A percentile compares a stretch with the other conserved stretches of the same genome.
Evolutionary conservation across 1,140 invertebrate species (phyloP).

Genomic region (Helicoverpa armigera): DNA sequence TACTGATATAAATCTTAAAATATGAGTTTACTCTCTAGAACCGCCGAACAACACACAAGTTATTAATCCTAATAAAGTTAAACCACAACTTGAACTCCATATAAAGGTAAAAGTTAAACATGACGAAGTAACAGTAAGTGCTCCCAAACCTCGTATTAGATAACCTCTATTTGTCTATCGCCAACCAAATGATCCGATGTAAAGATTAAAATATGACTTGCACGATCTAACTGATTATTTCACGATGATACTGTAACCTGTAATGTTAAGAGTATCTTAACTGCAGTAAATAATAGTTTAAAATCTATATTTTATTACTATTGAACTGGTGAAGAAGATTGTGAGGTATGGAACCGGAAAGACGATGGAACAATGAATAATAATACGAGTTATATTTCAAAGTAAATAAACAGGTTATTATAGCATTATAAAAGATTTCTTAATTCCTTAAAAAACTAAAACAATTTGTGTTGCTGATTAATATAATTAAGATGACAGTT

Average conservation of each 20-base stretch:
- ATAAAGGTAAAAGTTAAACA: slow-evolving; percentile 8
- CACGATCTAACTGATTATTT: slow-evolving; percentile 45
- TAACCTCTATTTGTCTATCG: slow-evolving; percentile 43
- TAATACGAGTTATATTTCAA: too few species aligned
- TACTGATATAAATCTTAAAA: too few species aligned
- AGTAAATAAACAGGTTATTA: too few species aligned
- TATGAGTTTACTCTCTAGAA: too few species aligned
- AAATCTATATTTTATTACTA: background rate
- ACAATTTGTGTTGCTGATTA: too few species aligned
- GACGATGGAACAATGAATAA: too few species aligned
- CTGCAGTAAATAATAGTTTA: slow-evolving; percentile 7
- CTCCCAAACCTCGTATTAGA: slow-evolving; percentile 59
- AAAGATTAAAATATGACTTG: slow-evolving; percentile 45
- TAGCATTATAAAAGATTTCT: too few species aligned
- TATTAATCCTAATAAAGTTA: background rate
- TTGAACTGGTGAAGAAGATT: background rate
- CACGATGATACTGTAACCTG: slow-evolving; percentile 28
- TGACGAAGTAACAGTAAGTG: slow-evolving; percentile 50
- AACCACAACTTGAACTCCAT: background rate
- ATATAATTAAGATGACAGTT: too few species aligned
- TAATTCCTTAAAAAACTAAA: too few species aligned
- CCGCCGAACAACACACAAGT: background rate
- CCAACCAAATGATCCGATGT: slow-evolving; percentile 25
- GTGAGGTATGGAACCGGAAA: too few species aligned
- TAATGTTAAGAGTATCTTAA: slow-evolving; percentile 12